Evolutionary conservation across 2,113 vertebrate species (phyloP).

Genomic region (Gambusia holbrooki): DNA sequence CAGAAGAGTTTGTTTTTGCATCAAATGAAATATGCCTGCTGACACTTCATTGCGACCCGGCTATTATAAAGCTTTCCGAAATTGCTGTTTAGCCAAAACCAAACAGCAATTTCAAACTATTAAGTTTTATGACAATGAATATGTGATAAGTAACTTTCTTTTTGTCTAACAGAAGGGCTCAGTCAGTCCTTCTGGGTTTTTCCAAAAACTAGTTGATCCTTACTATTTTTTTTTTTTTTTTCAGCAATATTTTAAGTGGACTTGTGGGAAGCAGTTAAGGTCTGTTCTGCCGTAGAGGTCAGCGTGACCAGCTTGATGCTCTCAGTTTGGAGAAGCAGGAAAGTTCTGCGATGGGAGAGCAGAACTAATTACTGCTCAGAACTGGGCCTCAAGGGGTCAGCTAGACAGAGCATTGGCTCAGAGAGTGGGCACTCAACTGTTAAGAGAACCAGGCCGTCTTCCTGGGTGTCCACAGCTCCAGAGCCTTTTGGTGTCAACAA

Average conservation of each 20-base stretch:
- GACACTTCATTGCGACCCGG: slow-evolving; percentile 44
- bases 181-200: neutral
- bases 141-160: slow-evolving; percentile 37
- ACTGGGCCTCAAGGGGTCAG: neutral
- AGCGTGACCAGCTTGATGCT: neutral
- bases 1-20: slow-evolving; percentile 49
- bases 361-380: neutral
- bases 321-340: neutral
- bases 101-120: slow-evolving; percentile 43
- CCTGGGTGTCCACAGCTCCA: neutral
- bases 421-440: too few relatives aligned
- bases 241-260: neutral
- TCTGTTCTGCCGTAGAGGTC: neutral
- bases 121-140: slow-evolving; percentile 49
- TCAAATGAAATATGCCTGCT: slow-evolving; percentile 52
- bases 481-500: neutral
- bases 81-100: slow-evolving; percentile 50
- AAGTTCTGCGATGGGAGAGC: neutral
- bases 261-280: neutral
- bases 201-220: neutral
- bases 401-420: neutral
- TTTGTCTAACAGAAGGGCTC: slow-evolving; percentile 1
- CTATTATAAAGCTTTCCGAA: slow-evolving; percentile 42
- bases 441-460: neutral
- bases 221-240: neutral